Evolutionary conservation across 2,113 vertebrate species (phyloP), one percentile per base, ranked within the genome.

Genomic region (Cavia aperea): DNA sequence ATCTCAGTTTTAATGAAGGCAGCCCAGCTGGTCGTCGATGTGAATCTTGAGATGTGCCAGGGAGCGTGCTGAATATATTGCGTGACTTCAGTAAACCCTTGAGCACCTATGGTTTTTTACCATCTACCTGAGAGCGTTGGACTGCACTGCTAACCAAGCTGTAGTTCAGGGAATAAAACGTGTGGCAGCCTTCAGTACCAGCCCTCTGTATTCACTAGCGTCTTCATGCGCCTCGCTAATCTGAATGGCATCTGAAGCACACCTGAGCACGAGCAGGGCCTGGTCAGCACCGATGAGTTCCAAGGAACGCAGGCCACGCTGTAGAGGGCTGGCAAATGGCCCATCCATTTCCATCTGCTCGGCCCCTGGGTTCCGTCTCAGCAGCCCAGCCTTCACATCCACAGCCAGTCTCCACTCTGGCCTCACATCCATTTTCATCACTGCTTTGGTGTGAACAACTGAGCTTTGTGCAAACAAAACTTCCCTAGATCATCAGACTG

Each of bases 271-370:
- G 89, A 95, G 96, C 94, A 94, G 92, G 66, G 81, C 90, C 93
- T 96, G 94, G 88, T 96, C 94, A 95, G 88, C 7, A 19, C 93
- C 95, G 96, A 94, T 96, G 95, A 95, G 95, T 70, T 92, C 82
- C 70, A 62, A 31, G 85, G 65, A 83, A 88, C 89, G 82, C 92
- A 83, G 88, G 24, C 75, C 84, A 4, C 31, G 18, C 66, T 81
- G 72, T 46, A 29, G 89, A n/a, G 88, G 9, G 87, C 85, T 85
- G 81, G 49, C 84, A 89, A 29, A 94, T 93, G 23, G 21, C 4
- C 1, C 46, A 51, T 90, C 85, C 60, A 31, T 58, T 79, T 88
- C 39, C 81, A 51, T 60, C 81, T 51, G 9, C 62, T 21, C 3
- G n/a, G 70, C 46, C 5, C 39, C 43, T 56, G 39, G n/a, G 70